Percentiles rank a stretch among this genome's conserved stretches.
Evolutionary conservation across 2,797 vertebrate genomes (phyloP).

Genomic region (Darevskia mixta): DNA sequence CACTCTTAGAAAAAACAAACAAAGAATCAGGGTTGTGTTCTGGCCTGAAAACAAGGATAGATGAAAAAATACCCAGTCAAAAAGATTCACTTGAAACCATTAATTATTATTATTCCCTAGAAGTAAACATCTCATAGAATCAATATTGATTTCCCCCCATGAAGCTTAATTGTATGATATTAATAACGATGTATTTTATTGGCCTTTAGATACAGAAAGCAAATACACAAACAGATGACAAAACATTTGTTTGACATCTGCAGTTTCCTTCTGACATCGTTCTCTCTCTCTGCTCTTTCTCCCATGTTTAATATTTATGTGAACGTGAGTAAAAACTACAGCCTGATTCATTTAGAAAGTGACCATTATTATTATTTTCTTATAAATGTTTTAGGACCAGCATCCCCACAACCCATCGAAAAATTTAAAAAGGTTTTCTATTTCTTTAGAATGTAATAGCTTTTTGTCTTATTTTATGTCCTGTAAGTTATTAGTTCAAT

Average conservation of each 20-base stretch:
- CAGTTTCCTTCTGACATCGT: slow-evolving; percentile 73
- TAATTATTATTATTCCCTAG: slow-evolving; percentile 70
- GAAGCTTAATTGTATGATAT: slow-evolving; percentile 73
- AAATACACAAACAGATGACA: slow-evolving; percentile 70
- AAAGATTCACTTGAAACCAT: slow-evolving; percentile 60
- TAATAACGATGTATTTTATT: slow-evolving; percentile 64
- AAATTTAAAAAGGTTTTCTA: slow-evolving; percentile 77
- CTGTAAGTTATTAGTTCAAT: slow-evolving; percentile 86
- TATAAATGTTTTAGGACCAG: slow-evolving; percentile 80
- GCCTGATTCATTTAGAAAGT: slow-evolving; percentile 84
- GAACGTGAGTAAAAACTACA: slow-evolving; percentile 77
- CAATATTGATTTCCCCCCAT: slow-evolving; percentile 65
- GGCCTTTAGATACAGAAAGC: slow-evolving; percentile 73
- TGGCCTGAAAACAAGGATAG: slow-evolving; percentile 67
- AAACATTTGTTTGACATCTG: slow-evolving; percentile 71
- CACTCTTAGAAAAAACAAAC: slow-evolving; percentile 41
- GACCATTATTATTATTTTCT: slow-evolving; percentile 66
- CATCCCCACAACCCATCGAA: slow-evolving; percentile 73
- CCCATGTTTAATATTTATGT: slow-evolving; percentile 82
- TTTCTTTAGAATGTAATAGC: slow-evolving; percentile 87
- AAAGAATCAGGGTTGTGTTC: slow-evolving; percentile 52
- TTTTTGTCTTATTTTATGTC: slow-evolving; percentile 83
- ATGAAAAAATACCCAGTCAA: slow-evolving; percentile 59
- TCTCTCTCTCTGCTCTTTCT: slow-evolving; percentile 58
- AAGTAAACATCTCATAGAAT: slow-evolving; percentile 72